Conservation (phyloP, 2,113 vertebrate species). For the Centrocercus urophasianus region DNA sequence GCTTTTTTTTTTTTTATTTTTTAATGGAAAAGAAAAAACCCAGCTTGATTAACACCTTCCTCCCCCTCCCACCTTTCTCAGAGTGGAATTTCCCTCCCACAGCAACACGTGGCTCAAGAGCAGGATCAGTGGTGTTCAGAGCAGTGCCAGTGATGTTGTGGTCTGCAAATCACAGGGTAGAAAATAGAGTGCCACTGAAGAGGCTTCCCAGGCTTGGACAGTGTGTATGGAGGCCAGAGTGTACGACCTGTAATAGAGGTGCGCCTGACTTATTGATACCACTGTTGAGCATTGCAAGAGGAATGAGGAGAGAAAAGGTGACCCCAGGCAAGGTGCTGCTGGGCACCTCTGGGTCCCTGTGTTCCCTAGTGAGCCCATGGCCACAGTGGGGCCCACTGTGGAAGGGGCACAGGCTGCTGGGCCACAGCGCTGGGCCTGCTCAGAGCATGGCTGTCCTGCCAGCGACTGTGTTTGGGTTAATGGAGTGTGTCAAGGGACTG, state of each 20-base stretch:
- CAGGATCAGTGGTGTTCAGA: neutral
- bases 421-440: neutral
- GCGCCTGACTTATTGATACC: neutral
- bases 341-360: neutral
- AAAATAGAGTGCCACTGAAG: neutral
- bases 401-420: fast-evolving
- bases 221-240: neutral
- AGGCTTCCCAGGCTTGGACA: neutral
- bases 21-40: neutral
- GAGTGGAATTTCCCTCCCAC: neutral
- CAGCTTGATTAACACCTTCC: conserved; percentile 14
- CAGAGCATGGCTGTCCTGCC: neutral
- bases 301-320: neutral
- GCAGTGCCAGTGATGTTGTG: neutral
- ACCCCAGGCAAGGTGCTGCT: neutral
- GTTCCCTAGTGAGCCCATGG: neutral
- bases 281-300: neutral
- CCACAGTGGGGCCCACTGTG: neutral
- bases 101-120: neutral
- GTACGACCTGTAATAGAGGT: neutral
- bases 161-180: neutral
- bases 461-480: conserved; percentile 46
- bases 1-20: neutral
- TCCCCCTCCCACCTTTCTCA: conserved; percentile 4
- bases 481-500: conserved; percentile 1